Base-by-base conservation (phyloP, 92 coral and sea anemone genomes). In the Epizoanthus stellaris region DNA sequence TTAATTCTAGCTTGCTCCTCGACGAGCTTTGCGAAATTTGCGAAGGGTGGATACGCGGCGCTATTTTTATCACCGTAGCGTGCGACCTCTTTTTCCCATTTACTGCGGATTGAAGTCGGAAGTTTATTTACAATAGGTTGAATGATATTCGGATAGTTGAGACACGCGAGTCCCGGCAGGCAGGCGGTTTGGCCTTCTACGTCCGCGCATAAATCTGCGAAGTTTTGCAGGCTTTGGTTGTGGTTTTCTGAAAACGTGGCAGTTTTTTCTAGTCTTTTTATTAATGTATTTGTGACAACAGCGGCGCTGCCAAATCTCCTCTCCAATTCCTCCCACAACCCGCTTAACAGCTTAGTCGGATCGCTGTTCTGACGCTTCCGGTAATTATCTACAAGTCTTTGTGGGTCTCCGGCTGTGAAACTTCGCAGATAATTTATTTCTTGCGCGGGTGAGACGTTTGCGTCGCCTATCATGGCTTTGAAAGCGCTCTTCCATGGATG, bases 401-500 rank as follows among this genome's bases (percentile, higher is more conserved):
- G 86, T 4, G 85, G 79, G 13, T 70, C 70, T 9, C 89, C 92
- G 25, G 53, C 49, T 4, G 73, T 87, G 63, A 82, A 90, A 5
- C 64, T 90, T 4, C 77, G 63, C 67, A 91, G 58, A 80, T 91
- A 91, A 70, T 87, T 91, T 25, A 62, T 62, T 70, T 80, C 91
- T 68, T 80, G 92, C 16, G 54, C 84, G 4, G 90, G 90, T 3
- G 87, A 62, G 3, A 86, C 71, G 20, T 80, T 67, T 8, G 73
- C 66, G 72, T 80, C 92, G 2, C 59, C 57, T 7, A 73, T 72
- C 90, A 89, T 89, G 10, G 91, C 91, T 59, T 91, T 75, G 80
- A 91, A 85, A 38, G 92, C 80, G 61, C 45, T 77, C 58, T 88
- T 67, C 91, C 90, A 83, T 5, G 70, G 91, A 62, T 88, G 88